Evolutionary conservation across 1,140 invertebrate genomes (phyloP).

Genomic region (Aporrectodea caliginosa): DNA sequence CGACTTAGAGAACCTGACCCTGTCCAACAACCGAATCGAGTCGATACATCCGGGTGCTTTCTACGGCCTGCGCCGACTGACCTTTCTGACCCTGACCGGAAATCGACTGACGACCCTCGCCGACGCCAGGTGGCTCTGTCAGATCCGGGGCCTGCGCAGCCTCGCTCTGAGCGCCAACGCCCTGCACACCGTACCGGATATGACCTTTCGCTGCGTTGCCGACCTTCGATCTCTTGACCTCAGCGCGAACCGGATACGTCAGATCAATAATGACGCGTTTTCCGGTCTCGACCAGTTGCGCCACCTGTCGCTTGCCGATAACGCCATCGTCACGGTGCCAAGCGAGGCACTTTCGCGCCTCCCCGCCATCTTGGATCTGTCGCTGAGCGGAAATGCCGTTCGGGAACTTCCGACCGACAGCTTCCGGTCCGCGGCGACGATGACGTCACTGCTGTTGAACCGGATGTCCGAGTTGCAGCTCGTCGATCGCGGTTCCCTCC

Average conservation of each 20-base stretch:
- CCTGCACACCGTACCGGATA: conserved; percentile 15
- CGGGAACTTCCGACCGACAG: not conserved
- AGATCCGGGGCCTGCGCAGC: conserved; percentile 2
- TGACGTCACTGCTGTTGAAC: conserved; percentile 14
- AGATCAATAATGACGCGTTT: conserved; percentile 25
- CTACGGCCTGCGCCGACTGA: conserved; percentile 5
- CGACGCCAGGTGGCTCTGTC: conserved; percentile 25
- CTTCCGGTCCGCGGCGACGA: not conserved
- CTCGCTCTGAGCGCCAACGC: conserved; percentile 24
- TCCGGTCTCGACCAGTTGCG: conserved; percentile 6
- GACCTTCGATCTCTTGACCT: conserved; percentile 18
- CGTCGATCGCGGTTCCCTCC: conserved; percentile 20
- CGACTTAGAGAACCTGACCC: conserved; percentile 10
- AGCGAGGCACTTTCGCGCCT: not conserved
- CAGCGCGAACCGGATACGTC: conserved; percentile 22
- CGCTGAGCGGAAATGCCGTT: conserved; percentile 1
- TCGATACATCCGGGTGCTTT: conserved; percentile 27
- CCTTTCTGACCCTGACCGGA: conserved; percentile 16
- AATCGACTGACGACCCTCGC: conserved; percentile 18
- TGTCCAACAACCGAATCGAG: conserved; percentile 30
- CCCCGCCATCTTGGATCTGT: not conserved
- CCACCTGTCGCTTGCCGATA: conserved; percentile 4
- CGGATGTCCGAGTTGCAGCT: conserved; percentile 15
- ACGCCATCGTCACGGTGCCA: conserved; percentile 23
- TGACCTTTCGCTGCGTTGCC: not conserved